phyloP scores from a whole-genome alignment of 2,888 invertebrate genomes.

The Hoplodrina blanda region DNA sequence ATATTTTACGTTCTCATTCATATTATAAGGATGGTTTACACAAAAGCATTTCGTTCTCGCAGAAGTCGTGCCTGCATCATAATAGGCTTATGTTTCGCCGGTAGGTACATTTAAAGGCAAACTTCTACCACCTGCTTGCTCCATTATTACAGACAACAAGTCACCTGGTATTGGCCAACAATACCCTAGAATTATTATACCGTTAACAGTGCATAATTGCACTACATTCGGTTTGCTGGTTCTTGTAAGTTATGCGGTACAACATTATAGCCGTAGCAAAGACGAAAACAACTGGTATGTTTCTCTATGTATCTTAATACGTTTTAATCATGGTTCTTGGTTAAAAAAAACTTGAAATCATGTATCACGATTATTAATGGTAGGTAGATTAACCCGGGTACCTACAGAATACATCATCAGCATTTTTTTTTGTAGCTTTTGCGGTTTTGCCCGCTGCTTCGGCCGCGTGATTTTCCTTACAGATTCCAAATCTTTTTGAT shows the following conservation, averaged over 20 bases:
- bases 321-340: constrained; percentile 18
- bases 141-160: constrained; percentile 67
- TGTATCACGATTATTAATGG: constrained; percentile 57
- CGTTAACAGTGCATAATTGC: constrained; percentile 62
- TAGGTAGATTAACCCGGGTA: constrained; percentile 25
- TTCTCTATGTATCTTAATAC: constrained; percentile 6
- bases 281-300: constrained; percentile 28
- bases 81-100: constrained; percentile 30
- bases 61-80: constrained; percentile 25
- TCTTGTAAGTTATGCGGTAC: constrained; percentile 36
- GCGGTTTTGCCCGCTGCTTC: too few species aligned
- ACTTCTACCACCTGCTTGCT: constrained; percentile 62
- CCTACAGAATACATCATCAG: constrained; percentile 9
- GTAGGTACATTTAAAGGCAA: constrained; percentile 33
- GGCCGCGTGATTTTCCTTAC: too few species aligned
- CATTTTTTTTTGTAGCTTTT: too few species aligned
- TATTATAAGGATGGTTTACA: constrained; percentile 23
- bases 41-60: constrained; percentile 26
- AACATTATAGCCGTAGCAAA: constrained; percentile 14
- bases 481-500: too few species aligned
- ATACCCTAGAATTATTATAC: constrained; percentile 65
- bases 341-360: constrained; percentile 40
- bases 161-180: constrained; percentile 60
- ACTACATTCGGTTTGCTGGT: constrained; percentile 46
- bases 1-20: constrained; percentile 30